Evolutionary conservation across 2,888 invertebrate species (phyloP), one percentile per base, ranked within the genome.

Genomic region (Nezara viridula): DNA sequence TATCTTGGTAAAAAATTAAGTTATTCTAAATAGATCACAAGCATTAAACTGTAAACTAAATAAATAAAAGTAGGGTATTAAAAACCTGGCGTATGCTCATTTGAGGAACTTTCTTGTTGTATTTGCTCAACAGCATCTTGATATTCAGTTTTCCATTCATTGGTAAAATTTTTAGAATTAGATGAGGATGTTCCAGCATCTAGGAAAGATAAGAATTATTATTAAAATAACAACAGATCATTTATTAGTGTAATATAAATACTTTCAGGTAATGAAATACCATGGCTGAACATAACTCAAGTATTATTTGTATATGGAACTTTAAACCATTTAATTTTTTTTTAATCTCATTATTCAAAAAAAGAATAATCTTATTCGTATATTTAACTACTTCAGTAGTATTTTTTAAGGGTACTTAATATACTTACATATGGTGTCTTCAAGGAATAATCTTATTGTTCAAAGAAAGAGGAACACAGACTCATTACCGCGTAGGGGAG

Each of bases 111-210:
- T 37, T 52, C 32, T 37, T 52, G 52, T 37, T 86, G 55, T 44
- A 55, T 52, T 40, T 86, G 86, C 44, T 86, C 86, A 52, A 86
- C 40, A 37, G 86, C 86, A 86, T 86, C 86, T 86, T 86, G 86
- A 37, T 55, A 86, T 60, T 86, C 86, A 19, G 47, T 86, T 86
- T 86, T 86, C 86, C 86, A 86, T n/a, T 37, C 55, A 32, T 66
- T 66, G 2, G 32, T 32, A 32, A 66, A 66, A 66, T 32, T 66
- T 66, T 66, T 66, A 32, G 66, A 2, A 66, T 19, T 66, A 37
- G 66, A 66, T 7, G 66, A 60, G 14, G 60, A 66, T 66, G 66
- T 32, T 66, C 66, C 66, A 66, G 66, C 32, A 32, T 66, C 66
- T 66, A 66, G 19, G 4, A 66, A 32, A 66, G 6, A 66, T 19